Base-by-base conservation (phyloP, 2,797 vertebrate species). In the Macropodus opercularis region DNA sequence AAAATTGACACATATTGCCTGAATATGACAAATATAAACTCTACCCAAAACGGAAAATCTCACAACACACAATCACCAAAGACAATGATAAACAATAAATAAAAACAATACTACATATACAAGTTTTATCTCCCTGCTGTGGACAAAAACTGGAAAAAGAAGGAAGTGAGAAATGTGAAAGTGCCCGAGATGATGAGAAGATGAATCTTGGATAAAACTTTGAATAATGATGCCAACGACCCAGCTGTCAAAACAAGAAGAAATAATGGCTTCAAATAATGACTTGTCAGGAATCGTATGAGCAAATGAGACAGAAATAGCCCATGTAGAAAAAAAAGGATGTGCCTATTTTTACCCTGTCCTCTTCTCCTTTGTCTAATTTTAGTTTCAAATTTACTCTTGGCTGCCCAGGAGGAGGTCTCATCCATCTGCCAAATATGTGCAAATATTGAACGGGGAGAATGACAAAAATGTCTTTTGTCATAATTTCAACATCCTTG, bases 251-350 rank as follows among this genome's bases (percentile, higher is more conserved):
- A 75, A 85, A 83, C 65, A 85, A 66, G 64, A 58, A 68, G 51
- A 69, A 82, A 69, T 50, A 76, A 84, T 74, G 60, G 46, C 80
- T 81, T 76, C 41, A 61, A 84, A 80, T 85, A 87, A 88, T 88
- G 80, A 83, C 69, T 71, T 85, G 73, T 77, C 70, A 64, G 75
- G 72, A 72, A 74, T 65, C 46, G 66, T 62, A 62, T 72, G 77
- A 89, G 68, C 56, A 77, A 77, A 70, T 53, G 50, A 66, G 73
- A 84, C 74, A 57, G 73, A 90, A 89, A 89, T 86, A 89, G 83
- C 52, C 42, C 36, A 2, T n/a, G 51, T 18, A 65, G 47, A 70
- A 78, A 47, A 69, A 70, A 53, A 62, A 67, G 60, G 67, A 50
- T 8, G 7, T 29, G 54, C 7, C 72, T 88, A 86, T 87, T 88